Evolutionary conservation across 92 coral and sea anemone genomes (phyloP).

Genomic region (Zoanthus sociatus): DNA sequence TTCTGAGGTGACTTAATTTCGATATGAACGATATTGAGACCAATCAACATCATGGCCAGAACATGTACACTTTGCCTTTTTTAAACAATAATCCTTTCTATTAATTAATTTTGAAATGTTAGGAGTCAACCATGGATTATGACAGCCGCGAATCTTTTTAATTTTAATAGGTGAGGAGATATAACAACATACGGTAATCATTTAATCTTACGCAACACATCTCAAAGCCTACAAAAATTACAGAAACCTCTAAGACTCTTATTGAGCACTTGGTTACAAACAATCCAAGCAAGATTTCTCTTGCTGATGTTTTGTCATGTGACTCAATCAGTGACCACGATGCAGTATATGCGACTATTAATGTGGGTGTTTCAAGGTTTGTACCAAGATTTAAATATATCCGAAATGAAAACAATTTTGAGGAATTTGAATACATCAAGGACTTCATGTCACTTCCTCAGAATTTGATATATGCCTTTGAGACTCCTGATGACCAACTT

Average conservation of each 20-base stretch:
- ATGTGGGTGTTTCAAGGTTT: slow-evolving; percentile 14
- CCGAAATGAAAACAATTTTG: background rate
- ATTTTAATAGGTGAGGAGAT: background rate
- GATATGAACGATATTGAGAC: too few species aligned
- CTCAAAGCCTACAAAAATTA: too few species aligned
- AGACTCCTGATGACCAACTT: slow-evolving; percentile 50
- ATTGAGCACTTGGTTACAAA: too few species aligned
- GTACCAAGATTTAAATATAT: background rate
- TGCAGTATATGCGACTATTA: slow-evolving; percentile 54
- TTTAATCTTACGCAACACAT: slow-evolving; percentile 52
- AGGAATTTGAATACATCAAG: slow-evolving; percentile 14
- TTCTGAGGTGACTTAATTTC: too few species aligned
- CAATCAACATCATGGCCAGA: too few species aligned
- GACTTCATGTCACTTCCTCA: slow-evolving; percentile 47
- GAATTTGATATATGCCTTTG: slow-evolving; percentile 49
- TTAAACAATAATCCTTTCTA: too few species aligned
- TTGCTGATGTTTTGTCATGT: slow-evolving; percentile 35
- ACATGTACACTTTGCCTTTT: too few species aligned
- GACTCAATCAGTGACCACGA: slow-evolving; percentile 49
- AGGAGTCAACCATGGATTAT: too few species aligned
- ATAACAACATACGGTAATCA: background rate
- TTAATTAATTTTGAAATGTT: too few species aligned
- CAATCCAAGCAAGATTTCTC: slow-evolving; percentile 39
- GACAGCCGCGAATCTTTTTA: too few species aligned
- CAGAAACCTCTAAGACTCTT: slow-evolving; percentile 44